phyloP scores from a whole-genome alignment of 1,140 invertebrate genomes.

The Formica selysi region DNA sequence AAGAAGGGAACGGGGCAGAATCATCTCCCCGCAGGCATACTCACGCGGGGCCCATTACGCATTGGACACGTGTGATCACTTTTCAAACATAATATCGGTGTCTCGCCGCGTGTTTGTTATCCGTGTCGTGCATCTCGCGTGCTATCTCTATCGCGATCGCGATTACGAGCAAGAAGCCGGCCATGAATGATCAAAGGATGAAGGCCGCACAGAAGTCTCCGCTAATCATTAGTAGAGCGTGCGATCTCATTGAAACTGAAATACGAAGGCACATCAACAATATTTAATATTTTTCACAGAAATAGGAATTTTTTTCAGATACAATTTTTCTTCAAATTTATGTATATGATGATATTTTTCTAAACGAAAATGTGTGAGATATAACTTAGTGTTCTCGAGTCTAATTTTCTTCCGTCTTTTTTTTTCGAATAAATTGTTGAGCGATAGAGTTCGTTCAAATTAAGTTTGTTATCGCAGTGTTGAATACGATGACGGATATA shows the following conservation, averaged over 20 bases:
- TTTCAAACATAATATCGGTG: constrained; percentile 32
- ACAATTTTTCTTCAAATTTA: too few species aligned
- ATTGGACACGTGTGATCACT: constrained; percentile 44
- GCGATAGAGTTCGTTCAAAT: background rate
- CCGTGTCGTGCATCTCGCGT: constrained; percentile 10
- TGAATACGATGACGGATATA: constrained; percentile 7
- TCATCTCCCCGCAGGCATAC: background rate
- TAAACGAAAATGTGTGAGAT: background rate
- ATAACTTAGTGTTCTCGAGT: background rate
- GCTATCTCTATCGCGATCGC: constrained; percentile 50
- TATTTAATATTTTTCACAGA: too few species aligned
- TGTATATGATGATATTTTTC: background rate
- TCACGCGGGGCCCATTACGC: constrained; percentile 34
- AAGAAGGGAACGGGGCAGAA: background rate
- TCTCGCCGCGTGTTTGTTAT: constrained; percentile 39
- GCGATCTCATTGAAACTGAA: background rate
- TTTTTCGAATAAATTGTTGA: background rate
- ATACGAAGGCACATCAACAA: too few species aligned
- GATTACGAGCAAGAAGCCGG: constrained; percentile 20
- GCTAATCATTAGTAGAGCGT: background rate
- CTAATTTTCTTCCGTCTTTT: background rate
- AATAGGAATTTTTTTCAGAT: too few species aligned
- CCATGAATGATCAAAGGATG: constrained; percentile 14
- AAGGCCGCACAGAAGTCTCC: background rate
- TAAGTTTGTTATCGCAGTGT: background rate